These are phyloP conservation scores for Scleropages formosus DNA, from an alignment of 2,797 vertebrate species.

Conservation along the genomic window DNA sequence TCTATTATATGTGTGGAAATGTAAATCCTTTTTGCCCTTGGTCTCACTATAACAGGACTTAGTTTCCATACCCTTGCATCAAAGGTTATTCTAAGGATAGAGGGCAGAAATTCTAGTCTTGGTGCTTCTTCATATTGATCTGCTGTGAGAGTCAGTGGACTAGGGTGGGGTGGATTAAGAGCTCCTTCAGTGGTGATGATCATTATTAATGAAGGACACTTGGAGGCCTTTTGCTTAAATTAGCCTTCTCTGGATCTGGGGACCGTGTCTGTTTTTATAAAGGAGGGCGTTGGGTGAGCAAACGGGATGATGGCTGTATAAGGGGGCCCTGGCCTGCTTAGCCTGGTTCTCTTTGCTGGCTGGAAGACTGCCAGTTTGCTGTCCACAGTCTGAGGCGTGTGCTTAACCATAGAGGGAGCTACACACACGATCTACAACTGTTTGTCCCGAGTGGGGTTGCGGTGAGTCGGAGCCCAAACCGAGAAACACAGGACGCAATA, in stretches of 20 bases:
- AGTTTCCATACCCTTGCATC: neutral
- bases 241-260: conserved; percentile 1
- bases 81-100: too few species aligned
- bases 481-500: too few species aligned
- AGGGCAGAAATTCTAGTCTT: too few species aligned
- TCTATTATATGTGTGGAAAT: conserved; percentile 12
- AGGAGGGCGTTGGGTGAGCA: conserved; percentile 1
- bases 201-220: neutral
- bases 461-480: too few species aligned
- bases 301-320: neutral
- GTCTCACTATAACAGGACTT: neutral
- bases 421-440: too few species aligned
- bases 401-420: too few species aligned
- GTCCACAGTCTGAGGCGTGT: conserved; percentile 4
- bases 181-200: neutral
- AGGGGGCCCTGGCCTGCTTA: neutral
- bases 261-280: conserved; percentile 9
- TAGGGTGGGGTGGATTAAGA: too few species aligned
- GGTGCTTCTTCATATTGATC: too few species aligned
- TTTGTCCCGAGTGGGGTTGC: too few species aligned
- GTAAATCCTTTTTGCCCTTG: neutral
- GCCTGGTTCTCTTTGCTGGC: conserved; percentile 1
- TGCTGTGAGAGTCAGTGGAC: too few species aligned
- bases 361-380: neutral
- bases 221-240: neutral